These are phyloP conservation scores for Meloidogyne hapla DNA, from an alignment of 1,140 invertebrate genomes.

Conservation along the genomic window DNA sequence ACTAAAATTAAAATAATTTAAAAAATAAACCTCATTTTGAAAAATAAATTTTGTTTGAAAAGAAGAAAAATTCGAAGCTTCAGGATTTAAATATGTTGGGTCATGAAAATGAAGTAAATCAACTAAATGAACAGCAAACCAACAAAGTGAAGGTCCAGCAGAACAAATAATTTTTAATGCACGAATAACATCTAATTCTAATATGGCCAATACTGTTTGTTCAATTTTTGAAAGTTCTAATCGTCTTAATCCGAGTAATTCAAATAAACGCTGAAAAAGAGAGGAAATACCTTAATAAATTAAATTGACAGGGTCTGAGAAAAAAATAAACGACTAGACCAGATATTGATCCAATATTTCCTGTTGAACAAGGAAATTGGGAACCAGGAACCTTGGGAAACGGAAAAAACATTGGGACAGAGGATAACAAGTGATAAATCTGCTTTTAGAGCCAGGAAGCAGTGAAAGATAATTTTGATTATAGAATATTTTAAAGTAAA, in stretches of 20 bases:
- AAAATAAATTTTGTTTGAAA: not conserved
- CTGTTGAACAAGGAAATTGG: no score
- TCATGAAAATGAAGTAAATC: constrained; percentile 28
- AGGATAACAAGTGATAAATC: no score
- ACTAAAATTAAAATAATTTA: not conserved
- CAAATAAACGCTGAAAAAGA: constrained; percentile 18
- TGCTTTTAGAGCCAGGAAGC: no score
- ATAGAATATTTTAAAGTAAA: no score
- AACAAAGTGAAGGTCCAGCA: constrained; percentile 22
- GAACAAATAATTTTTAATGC: constrained; percentile 19
- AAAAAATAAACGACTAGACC: no score
- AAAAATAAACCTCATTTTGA: constrained; percentile 16
- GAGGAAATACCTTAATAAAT: not conserved
- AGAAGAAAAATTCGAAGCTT: not conserved
- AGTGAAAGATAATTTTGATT: no score
- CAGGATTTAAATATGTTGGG: constrained; percentile 20
- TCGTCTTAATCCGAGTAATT: constrained; percentile 3
- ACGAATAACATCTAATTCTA: constrained; percentile 18
- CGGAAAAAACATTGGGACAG: no score
- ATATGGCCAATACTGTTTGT: constrained; percentile 9
- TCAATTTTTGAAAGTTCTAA: constrained; percentile 16
- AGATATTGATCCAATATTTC: no score
- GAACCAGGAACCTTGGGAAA: no score
- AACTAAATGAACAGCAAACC: constrained; percentile 27
- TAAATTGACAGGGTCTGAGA: not conserved